Conservation (phyloP, 1,140 invertebrate species). For the Zaprionus vittiger region DNA sequence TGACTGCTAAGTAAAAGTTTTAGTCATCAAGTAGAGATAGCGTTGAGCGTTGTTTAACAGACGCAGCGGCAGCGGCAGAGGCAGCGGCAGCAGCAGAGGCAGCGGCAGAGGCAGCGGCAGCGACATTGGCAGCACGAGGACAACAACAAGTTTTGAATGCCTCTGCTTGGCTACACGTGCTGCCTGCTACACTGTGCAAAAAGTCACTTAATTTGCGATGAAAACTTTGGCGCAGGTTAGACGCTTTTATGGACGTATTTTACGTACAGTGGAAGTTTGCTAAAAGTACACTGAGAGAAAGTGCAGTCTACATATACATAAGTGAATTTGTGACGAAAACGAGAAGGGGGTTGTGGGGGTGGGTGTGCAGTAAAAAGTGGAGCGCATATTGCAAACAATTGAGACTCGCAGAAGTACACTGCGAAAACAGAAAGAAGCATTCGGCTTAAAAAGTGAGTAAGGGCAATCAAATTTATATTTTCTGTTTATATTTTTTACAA, state of each 20-base stretch:
- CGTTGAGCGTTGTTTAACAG: constrained; percentile 73
- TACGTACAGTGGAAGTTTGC: background rate
- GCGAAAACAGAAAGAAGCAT: background rate
- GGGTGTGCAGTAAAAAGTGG: background rate
- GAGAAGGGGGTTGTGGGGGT: background rate
- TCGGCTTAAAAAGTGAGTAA: too few relatives aligned
- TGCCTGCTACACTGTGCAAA: background rate
- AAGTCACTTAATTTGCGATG: constrained; percentile 4
- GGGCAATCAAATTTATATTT: too few relatives aligned
- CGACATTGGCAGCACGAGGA: constrained; percentile 3
- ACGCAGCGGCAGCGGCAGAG: constrained; percentile 6
- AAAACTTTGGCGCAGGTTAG: constrained; percentile 3
- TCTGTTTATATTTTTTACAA: too few relatives aligned
- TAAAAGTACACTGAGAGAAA: constrained; percentile 9
- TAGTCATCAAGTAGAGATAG: constrained; percentile 78
- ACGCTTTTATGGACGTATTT: constrained; percentile 6
- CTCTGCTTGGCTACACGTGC: background rate
- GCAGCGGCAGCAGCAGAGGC: constrained; percentile 11
- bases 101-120: background rate
- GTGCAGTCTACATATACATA: background rate
- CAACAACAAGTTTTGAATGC: background rate
- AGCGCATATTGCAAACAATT: constrained; percentile 1
- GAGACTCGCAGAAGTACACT: background rate
- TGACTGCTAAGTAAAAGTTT: constrained; percentile 62
- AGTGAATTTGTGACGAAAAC: constrained; percentile 7